Conservation (phyloP, 2,888 invertebrate species). For the Hololepta plana region DNA sequence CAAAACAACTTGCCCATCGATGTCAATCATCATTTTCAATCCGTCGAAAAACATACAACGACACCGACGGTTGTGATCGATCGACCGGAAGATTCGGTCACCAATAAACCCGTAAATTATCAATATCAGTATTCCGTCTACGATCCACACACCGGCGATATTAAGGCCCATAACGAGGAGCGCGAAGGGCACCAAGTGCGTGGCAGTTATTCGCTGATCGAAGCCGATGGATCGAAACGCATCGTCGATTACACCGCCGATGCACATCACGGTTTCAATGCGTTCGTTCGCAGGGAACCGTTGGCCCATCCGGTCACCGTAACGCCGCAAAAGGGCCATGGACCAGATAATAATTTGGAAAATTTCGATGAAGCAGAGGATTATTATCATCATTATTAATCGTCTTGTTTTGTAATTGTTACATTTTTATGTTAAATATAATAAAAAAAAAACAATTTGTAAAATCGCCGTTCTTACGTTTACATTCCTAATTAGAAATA, state of each 20-base stretch:
- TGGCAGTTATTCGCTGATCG: slow-evolving; percentile 32
- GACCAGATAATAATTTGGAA: slow-evolving; percentile 12
- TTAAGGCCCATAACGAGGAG: slow-evolving; percentile 31
- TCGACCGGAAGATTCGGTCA: slow-evolving; percentile 23
- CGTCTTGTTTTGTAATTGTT: too few species aligned
- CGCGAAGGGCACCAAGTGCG: slow-evolving; percentile 33
- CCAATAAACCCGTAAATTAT: slow-evolving; percentile 29
- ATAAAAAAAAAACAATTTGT: too few species aligned
- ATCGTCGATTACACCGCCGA: slow-evolving; percentile 34
- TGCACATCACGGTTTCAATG: slow-evolving; percentile 33
- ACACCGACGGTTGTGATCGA: slow-evolving; percentile 19
- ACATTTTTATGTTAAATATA: too few species aligned
- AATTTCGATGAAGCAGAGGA: too few species aligned
- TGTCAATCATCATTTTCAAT: too few species aligned
- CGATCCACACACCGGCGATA: slow-evolving; percentile 33
- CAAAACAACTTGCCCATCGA: too few species aligned
- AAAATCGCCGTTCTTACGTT: too few species aligned
- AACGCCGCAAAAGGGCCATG: slow-evolving; percentile 18
- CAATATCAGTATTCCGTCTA: slow-evolving; percentile 29
- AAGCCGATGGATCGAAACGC: slow-evolving; percentile 32
- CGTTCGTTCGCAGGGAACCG: slow-evolving; percentile 32
- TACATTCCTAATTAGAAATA: too few species aligned
- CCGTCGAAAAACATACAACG: slow-evolving; percentile 9
- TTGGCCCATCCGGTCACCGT: slow-evolving; percentile 20
- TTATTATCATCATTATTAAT: too few species aligned